A percentile compares a stretch with the other conserved stretches of the same genome.
Evolutionary conservation across 2,113 vertebrate species (phyloP).

Genomic region (Pyxicephalus adspersus): DNA sequence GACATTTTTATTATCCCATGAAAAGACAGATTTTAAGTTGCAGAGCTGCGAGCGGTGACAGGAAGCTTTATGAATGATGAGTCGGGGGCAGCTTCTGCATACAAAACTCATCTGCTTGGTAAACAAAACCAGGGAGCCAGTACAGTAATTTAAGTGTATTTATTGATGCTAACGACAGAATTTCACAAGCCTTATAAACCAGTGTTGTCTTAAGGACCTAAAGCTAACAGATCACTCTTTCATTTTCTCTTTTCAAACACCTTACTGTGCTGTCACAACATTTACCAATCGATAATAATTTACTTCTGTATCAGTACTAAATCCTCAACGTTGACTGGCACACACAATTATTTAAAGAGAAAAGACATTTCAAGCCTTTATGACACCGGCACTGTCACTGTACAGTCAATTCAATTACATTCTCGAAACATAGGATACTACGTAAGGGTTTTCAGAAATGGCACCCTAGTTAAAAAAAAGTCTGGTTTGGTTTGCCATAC

Average conservation of each 20-base stretch:
- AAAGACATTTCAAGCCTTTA: constrained; percentile 25
- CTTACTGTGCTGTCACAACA: constrained; percentile 41
- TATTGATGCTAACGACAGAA: constrained; percentile 54
- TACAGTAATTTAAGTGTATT: constrained; percentile 54
- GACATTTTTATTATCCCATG: constrained; percentile 55
- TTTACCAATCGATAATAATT: constrained; percentile 55
- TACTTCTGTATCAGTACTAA: constrained; percentile 45
- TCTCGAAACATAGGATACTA: too few relatives aligned
- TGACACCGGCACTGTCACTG: neutral
- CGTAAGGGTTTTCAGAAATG: too few relatives aligned
- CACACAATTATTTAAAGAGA: constrained; percentile 34
- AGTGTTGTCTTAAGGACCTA: constrained; percentile 40
- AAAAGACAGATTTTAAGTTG: constrained; percentile 57
- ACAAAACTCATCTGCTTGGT: constrained; percentile 51
- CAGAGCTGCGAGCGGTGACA: constrained; percentile 49
- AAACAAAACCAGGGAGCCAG: constrained; percentile 44
- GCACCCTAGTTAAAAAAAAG: too few relatives aligned
- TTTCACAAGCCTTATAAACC: constrained; percentile 50
- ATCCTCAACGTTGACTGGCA: constrained; percentile 31
- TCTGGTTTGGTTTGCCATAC: too few relatives aligned
- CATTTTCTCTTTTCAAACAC: constrained; percentile 47
- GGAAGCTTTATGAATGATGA: constrained; percentile 47
- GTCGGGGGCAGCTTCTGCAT: constrained; percentile 36
- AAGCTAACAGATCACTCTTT: constrained; percentile 49
- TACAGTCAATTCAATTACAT: neutral